These are phyloP conservation scores for Serranochromis macrocephalus DNA, from an alignment of 2,113 vertebrate genomes.

Conservation along the genomic window DNA sequence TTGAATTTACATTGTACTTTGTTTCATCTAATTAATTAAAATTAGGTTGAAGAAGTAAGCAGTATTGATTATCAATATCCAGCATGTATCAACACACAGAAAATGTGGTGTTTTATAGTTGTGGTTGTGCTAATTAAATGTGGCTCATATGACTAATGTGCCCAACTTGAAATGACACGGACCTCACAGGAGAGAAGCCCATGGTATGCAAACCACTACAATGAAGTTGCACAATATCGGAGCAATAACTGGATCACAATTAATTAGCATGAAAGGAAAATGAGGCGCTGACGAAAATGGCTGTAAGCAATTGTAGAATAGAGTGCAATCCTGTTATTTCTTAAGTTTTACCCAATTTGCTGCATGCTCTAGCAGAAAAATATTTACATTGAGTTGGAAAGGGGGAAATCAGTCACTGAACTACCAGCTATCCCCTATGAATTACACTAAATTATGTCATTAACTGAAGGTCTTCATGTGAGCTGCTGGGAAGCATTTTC, in stretches of 20 bases:
- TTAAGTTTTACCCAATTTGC: neutral
- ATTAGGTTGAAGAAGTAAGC: neutral
- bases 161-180: neutral
- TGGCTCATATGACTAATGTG: neutral
- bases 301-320: neutral
- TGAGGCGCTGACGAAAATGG: slow-evolving; percentile 1
- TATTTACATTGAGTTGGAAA: slow-evolving; percentile 45
- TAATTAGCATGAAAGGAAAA: slow-evolving; percentile 6
- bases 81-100: neutral
- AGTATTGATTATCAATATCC: neutral
- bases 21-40: neutral
- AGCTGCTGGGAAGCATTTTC: slow-evolving; percentile 66
- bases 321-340: neutral
- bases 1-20: neutral
- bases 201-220: neutral
- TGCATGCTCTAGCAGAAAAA: slow-evolving; percentile 21
- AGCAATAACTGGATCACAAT: slow-evolving; percentile 19
- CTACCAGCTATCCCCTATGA: slow-evolving; percentile 47
- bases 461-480: slow-evolving; percentile 57
- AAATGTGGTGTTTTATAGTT: neutral
- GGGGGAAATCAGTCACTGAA: slow-evolving; percentile 31
- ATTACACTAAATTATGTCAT: slow-evolving; percentile 59
- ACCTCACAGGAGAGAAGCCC: neutral
- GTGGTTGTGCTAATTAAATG: neutral
- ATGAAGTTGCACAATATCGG: neutral